Evolutionary conservation across 2,797 vertebrate genomes (phyloP).

Genomic region (Tapirus indicus): DNA sequence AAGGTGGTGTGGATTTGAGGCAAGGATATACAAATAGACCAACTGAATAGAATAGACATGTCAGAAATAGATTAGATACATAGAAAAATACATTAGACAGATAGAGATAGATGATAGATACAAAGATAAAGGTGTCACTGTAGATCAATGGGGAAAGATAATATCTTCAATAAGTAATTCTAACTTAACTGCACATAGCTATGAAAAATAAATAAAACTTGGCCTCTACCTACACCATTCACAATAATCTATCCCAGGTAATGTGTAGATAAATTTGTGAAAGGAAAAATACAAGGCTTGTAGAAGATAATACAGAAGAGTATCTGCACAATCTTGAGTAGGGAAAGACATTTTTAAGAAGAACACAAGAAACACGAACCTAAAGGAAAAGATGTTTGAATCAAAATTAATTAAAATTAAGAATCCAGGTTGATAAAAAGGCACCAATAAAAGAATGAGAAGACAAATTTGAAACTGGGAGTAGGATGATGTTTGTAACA

Average conservation of each 20-base stretch:
- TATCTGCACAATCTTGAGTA: background rate
- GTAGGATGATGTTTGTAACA: background rate
- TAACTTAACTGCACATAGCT: background rate
- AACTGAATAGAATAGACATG: background rate
- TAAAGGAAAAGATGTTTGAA: background rate
- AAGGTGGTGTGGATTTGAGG: background rate
- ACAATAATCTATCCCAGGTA: background rate
- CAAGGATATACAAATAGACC: background rate
- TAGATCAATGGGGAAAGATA: background rate
- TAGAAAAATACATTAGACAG: background rate
- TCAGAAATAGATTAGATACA: background rate
- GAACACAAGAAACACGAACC: background rate
- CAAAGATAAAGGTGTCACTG: background rate
- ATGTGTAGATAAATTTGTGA: background rate
- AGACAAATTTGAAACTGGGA: background rate
- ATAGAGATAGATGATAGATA: background rate
- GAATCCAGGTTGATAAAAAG: background rate
- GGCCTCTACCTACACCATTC: background rate
- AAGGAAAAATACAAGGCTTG: background rate
- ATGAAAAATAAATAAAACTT: background rate
- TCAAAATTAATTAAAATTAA: background rate
- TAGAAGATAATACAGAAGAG: background rate
- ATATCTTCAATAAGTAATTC: background rate
- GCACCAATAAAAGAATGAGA: background rate
- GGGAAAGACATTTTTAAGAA: background rate